Percentiles rank a stretch among this genome's conserved stretches.
Conservation (phyloP, 1,140 invertebrate species). For the Bombus fervidus region DNA sequence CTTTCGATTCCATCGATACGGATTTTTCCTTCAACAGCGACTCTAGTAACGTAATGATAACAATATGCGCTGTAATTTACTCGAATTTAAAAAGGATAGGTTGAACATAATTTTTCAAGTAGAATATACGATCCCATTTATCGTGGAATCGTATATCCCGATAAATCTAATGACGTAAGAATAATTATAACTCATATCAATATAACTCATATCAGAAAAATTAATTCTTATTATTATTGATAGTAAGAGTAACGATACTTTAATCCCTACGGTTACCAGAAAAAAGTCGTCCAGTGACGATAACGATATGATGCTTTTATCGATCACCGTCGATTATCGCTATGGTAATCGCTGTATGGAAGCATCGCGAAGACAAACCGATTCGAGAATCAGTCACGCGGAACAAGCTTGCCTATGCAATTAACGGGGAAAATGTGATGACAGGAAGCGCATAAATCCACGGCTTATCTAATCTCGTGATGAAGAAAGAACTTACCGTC, state of each 20-base stretch:
- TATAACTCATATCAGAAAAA: too few species aligned
- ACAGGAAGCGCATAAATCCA: neutral
- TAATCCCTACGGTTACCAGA: neutral
- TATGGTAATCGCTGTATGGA: neutral
- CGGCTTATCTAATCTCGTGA: slow-evolving; percentile 40
- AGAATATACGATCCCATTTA: too few species aligned
- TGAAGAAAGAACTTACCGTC: slow-evolving; percentile 74
- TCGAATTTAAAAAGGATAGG: too few species aligned
- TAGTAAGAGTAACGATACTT: neutral
- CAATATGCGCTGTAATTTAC: too few species aligned
- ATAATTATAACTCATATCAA: too few species aligned
- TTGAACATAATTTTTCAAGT: too few species aligned
- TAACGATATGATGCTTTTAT: neutral
- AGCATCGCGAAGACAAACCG: neutral
- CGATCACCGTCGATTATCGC: neutral
- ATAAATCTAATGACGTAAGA: too few species aligned
- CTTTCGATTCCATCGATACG: too few species aligned
- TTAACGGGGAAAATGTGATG: neutral
- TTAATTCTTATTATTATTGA: neutral
- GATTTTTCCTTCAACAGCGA: too few species aligned
- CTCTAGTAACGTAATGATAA: too few species aligned
- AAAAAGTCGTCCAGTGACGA: neutral
- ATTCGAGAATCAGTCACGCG: neutral
- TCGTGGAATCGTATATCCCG: too few species aligned
- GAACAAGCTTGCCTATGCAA: neutral